Evolutionary conservation across 2,888 invertebrate species (phyloP), one percentile per base, ranked within the genome.

Genomic region (Orgyia antiqua): DNA sequence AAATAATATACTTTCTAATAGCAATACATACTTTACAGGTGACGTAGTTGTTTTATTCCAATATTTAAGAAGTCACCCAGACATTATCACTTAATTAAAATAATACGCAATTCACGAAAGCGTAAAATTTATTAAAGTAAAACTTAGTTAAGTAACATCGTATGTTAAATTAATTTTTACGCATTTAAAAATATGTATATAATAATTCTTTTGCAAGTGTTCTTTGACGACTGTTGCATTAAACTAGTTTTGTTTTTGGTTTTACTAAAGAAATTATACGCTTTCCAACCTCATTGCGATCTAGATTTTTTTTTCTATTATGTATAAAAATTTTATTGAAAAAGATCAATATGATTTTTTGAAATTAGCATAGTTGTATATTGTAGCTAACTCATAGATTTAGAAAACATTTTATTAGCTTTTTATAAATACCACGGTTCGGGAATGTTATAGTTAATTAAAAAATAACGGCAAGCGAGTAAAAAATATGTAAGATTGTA

Each of bases 61-160:
- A n/a, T n/a, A n/a, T 1, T 10, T 10, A 23, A 23, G 10, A 23
- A 11, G 7, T 10, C 23, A 7, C 10, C 10, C 4, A 23, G 23
- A 10, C 23, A 10, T 11, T 23, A 23, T 10, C 23, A 7, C 4
- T 10, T 9, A 23, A 23, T 23, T 23, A 23, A 23, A 23, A 23
- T 23, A 11, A 23, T 23, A 6, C 10, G 20, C 20, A 20, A 23
- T 3, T 23, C 23, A 23, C 10, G 23, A 23, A 23, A 23, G 23
- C 23, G 23, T 23, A 23, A 23, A 23, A 23, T 23, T 20, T n/a
- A 23, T 23, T 23, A 10, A 23, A 23, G 10, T 23, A 23, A 23
- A 23, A 23, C 23, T 10, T 10, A 11, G 10, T 23, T 23, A 23
- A 10, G 23, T 23, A 10, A 23, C 23, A 4, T 8, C 13, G 11